Base-by-base conservation (phyloP, 2,888 invertebrate species). In the Panorpa germanica region DNA sequence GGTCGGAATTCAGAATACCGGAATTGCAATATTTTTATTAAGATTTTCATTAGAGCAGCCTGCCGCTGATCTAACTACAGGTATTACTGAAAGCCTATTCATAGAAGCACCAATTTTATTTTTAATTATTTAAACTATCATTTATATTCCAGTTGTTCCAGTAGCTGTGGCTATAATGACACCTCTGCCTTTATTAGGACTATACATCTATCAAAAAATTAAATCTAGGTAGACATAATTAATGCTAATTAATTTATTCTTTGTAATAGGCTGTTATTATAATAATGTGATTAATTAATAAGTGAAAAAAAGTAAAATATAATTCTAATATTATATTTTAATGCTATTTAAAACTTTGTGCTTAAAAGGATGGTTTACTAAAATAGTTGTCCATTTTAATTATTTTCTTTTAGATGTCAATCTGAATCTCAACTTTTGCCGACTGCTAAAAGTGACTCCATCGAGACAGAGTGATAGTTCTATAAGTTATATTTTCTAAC, bases 81-180 rank as follows among this genome's bases (percentile, higher is more conserved):
- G 77, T 76, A 50, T 47, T 39, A 37, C 7, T 19, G 11, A 7
- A 3, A 12, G 12, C 14, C 19, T 29, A 26, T 26, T 29, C 11
- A 10, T 3, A 9, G 5, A n/a, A 3, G 3, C 25, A 24, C 15
- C n/a, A 3, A 11, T 22, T 12, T 29, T 9, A 4, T 15, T n/a
- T 22, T 6, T 11, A 29, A n/a, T 9, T 8, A 15, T 28, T 20
- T 23, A 16, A 11, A 10, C 8, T 17, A 20, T 13, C 16, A 12
- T 37, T 38, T 39, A 34, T 25, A 41, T 62, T 59, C 34, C 60
- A 70, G 85, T 90, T 41, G 67, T 85, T 34, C 91, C 93, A 3
- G 88, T 93, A 1, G 69, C 85, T 3, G 77, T 85, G 12, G 90
- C 91, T 11, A 73, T 88, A 25, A 86, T 93, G 82, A 93, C 93